These are phyloP conservation scores for Drosophila greeni DNA, from an alignment of 2,888 invertebrate genomes.

Conservation along the genomic window DNA sequence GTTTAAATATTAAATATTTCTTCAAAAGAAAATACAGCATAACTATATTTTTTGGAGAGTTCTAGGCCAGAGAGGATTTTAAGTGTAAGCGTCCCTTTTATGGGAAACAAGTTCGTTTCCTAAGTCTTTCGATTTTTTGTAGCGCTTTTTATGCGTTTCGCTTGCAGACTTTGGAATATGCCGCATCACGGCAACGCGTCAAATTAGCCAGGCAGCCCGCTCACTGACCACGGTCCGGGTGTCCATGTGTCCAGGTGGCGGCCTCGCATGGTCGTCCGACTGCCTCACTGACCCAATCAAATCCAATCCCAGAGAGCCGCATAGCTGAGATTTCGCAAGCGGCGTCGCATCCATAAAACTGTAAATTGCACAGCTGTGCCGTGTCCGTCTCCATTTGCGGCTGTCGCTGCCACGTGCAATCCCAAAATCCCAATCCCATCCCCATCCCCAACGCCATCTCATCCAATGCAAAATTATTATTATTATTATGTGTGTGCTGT, in stretches of 20 bases:
- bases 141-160: slow-evolving; percentile 1
- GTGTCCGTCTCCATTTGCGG: slow-evolving; percentile 46
- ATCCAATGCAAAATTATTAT: slow-evolving; percentile 51
- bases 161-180: slow-evolving; percentile 36
- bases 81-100: neutral
- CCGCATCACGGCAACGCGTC: slow-evolving; percentile 62
- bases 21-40: neutral
- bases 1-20: neutral
- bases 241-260: slow-evolving; percentile 16
- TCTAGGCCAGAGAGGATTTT: neutral
- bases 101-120: slow-evolving; percentile 62
- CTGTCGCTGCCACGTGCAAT: slow-evolving; percentile 70
- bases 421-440: slow-evolving; percentile 38
- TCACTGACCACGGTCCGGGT: slow-evolving; percentile 28
- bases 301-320: slow-evolving; percentile 23
- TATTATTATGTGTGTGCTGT: slow-evolving; percentile 16
- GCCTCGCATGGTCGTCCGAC: slow-evolving; percentile 20
- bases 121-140: slow-evolving; percentile 51
- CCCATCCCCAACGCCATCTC: slow-evolving; percentile 41
- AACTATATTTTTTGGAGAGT: neutral
- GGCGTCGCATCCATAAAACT: slow-evolving; percentile 60
- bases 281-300: slow-evolving; percentile 60
- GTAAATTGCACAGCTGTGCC: slow-evolving; percentile 72
- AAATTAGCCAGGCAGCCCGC: slow-evolving; percentile 58
- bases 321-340: slow-evolving; percentile 57